phyloP scores from a whole-genome alignment of 2,797 vertebrate genomes.

The Buphagus erythrorhynchus region DNA sequence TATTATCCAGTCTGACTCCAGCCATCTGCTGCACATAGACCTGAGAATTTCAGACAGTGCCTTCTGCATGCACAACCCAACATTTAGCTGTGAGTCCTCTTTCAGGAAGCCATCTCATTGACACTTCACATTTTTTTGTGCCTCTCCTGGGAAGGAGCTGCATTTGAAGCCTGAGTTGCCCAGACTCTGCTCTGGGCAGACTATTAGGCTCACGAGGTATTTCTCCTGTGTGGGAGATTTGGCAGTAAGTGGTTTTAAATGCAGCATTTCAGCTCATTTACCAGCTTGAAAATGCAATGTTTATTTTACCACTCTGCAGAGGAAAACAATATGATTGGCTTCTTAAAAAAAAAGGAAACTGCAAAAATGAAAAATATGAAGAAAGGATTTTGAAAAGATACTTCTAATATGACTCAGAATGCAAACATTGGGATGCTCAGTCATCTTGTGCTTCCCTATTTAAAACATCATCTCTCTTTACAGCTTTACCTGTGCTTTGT shows the following conservation, averaged over 20 bases:
- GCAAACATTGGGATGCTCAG: background rate
- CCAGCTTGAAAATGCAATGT: background rate
- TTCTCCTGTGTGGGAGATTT: background rate
- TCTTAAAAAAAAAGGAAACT: background rate
- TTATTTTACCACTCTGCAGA: background rate
- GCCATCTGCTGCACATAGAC: background rate
- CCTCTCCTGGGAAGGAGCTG: background rate
- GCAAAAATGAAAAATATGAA: background rate
- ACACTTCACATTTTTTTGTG: background rate
- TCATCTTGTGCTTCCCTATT: background rate
- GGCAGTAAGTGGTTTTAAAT: background rate
- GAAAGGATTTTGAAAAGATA: background rate
- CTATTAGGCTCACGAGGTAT: background rate
- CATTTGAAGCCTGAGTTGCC: background rate
- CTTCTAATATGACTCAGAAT: background rate
- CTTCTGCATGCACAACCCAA: background rate
- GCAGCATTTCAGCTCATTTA: background rate
- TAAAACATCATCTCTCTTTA: background rate
- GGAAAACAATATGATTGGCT: background rate
- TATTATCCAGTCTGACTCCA: background rate
- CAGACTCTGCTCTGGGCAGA: background rate
- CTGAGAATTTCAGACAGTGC: background rate
- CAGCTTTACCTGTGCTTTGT: background rate
- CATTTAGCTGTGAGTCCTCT: background rate
- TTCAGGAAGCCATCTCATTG: background rate